Percentiles rank a stretch among this genome's conserved stretches.
Evolutionary conservation across 2,888 invertebrate genomes (phyloP).

Genomic region (Ochropacha duplaris): DNA sequence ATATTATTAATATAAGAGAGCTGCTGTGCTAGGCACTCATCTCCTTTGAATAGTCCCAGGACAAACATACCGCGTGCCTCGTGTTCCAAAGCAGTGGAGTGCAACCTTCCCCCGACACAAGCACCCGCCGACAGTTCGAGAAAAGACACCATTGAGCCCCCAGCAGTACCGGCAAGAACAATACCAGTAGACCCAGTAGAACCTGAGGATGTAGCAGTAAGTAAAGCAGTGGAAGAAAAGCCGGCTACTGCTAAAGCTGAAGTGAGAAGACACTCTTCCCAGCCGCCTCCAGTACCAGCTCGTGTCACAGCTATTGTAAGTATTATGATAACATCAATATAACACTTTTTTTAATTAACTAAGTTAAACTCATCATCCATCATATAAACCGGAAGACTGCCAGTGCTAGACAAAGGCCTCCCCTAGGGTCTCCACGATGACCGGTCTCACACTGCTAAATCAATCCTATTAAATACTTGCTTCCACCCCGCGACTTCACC

Average conservation of each 20-base stretch:
- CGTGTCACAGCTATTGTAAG: constrained; percentile 42
- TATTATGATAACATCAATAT: background rate
- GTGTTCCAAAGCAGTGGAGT: constrained; percentile 10
- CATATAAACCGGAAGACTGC: too few species aligned
- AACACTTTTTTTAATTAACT: too few species aligned
- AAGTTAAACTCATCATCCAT: too few species aligned
- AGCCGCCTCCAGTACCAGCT: constrained; percentile 50
- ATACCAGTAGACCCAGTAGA: background rate
- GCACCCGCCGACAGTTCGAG: background rate
- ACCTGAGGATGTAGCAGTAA: background rate
- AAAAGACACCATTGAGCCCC: background rate
- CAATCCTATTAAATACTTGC: too few species aligned
- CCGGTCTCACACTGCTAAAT: too few species aligned
- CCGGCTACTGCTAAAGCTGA: background rate
- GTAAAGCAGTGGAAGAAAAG: background rate
- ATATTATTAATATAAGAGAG: too few species aligned
- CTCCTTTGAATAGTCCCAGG: too few species aligned
- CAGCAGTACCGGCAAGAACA: background rate
- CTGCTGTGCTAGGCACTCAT: too few species aligned
- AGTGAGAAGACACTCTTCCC: constrained; percentile 7
- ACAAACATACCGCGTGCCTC: background rate
- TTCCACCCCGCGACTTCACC: too few species aligned
- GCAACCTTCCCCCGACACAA: background rate
- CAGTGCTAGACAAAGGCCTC: too few species aligned
- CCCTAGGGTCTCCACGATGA: too few species aligned